phyloP scores from a whole-genome alignment of 2,113 vertebrate genomes.

The Podiceps cristatus region DNA sequence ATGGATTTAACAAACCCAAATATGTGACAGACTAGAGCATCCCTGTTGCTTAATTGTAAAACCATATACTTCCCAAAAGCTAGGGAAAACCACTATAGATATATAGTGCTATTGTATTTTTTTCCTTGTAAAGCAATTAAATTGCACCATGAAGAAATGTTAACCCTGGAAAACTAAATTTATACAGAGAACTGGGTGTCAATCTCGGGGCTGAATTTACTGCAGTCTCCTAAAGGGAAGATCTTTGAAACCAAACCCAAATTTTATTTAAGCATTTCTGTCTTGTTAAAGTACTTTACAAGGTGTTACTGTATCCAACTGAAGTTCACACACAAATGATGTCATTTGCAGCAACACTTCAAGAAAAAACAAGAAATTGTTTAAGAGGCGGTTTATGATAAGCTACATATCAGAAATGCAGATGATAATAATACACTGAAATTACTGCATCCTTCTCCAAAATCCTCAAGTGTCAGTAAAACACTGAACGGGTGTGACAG shows the following conservation, averaged over 20 bases:
- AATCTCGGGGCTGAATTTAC: neutral
- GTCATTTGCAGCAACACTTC: neutral
- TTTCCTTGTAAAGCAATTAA: conserved; percentile 47
- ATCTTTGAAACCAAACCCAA: conserved; percentile 16
- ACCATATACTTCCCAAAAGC: conserved; percentile 17
- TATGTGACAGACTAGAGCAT: conserved; percentile 5
- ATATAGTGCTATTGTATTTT: neutral
- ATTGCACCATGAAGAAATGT: neutral
- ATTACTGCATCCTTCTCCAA: neutral
- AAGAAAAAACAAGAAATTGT: neutral
- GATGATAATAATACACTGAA: neutral
- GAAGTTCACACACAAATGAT: neutral
- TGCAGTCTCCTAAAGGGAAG: neutral
- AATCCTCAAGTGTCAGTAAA: neutral
- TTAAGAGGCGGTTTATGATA: neutral
- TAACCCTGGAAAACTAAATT: conserved; percentile 14
- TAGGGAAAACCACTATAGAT: neutral
- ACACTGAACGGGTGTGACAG: neutral
- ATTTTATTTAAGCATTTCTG: neutral
- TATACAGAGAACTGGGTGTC: neutral
- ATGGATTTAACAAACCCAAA: conserved; percentile 56
- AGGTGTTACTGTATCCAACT: neutral
- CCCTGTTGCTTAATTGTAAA: conserved; percentile 40
- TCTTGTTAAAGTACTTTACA: conserved; percentile 36
- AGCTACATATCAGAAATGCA: neutral